These are phyloP conservation scores for Bombus confusus DNA, from an alignment of 1,140 invertebrate genomes.

Conservation along the genomic window DNA sequence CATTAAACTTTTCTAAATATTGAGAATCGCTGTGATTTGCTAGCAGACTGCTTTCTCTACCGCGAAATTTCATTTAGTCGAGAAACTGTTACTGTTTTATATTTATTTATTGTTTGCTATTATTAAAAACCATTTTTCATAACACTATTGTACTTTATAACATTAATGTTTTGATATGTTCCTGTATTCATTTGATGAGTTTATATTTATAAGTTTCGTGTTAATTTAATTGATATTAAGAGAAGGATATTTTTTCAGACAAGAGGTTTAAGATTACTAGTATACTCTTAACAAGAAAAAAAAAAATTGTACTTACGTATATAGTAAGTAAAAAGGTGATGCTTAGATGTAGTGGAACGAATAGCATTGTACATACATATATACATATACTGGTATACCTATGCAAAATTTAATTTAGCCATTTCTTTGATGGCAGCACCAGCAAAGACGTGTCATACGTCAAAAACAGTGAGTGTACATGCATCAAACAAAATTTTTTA, in stretches of 20 bases:
- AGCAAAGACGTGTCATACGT: slow-evolving; percentile 34
- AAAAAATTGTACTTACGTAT: neutral
- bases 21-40: neutral
- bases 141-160: neutral
- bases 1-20: neutral
- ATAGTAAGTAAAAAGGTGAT: neutral
- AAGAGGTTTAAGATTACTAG: neutral
- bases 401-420: slow-evolving; percentile 38
- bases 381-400: too few relatives aligned
- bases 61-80: neutral
- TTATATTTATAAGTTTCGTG: neutral
- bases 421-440: slow-evolving; percentile 44
- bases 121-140: neutral
- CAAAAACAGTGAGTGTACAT: slow-evolving; percentile 43
- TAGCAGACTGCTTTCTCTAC: slow-evolving; percentile 11
- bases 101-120: neutral
- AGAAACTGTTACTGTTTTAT: neutral
- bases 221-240: neutral
- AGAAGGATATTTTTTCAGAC: neutral
- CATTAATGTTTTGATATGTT: too few relatives aligned
- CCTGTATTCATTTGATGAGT: too few relatives aligned
- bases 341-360: neutral
- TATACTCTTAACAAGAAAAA: neutral
- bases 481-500: neutral
- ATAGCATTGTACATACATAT: too few relatives aligned